phyloP scores from a whole-genome alignment of 37 sponge, comb jelly and placozoan species.

The Aplysina aerophoba region DNA sequence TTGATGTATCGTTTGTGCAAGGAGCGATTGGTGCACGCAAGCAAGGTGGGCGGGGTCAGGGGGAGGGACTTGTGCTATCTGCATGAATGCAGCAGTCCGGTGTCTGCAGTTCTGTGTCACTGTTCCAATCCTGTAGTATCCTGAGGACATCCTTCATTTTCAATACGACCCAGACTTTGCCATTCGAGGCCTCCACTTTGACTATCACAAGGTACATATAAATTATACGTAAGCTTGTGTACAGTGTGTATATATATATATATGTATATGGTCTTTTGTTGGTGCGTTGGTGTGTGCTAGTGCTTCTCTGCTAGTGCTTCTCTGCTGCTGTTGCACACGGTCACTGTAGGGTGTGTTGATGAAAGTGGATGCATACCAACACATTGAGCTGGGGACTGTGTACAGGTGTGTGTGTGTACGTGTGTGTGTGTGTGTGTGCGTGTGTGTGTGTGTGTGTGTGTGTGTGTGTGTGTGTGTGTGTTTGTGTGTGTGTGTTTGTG shows the following conservation, averaged over 20 bases:
- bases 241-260: conserved; percentile 14
- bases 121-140: too few species aligned
- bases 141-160: conserved; percentile 56
- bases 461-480: too few species aligned
- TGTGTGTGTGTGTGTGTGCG: too few species aligned
- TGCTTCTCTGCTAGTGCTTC: neutral
- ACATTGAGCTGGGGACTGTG: conserved; percentile 83
- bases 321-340: too few species aligned
- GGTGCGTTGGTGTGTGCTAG: neutral
- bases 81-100: too few species aligned
- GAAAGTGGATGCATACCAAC: conserved; percentile 90
- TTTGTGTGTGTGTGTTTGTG: too few species aligned
- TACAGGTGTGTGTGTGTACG: conserved; percentile 55
- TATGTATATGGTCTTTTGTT: neutral
- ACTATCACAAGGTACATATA: conserved; percentile 40
- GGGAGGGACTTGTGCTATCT: too few species aligned
- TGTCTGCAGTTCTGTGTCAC: too few species aligned
- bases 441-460: too few species aligned
- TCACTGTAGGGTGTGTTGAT: conserved; percentile 79
- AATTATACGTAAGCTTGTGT: neutral
- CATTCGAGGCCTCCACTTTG: conserved; percentile 93
- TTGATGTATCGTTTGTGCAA: conserved; percentile 80
- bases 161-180: conserved; percentile 85
- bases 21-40: conserved; percentile 70
- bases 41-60: conserved; percentile 50